Evolutionary conservation across 2,888 invertebrate genomes (phyloP).

Genomic region (Sphecodes monilicornis): DNA sequence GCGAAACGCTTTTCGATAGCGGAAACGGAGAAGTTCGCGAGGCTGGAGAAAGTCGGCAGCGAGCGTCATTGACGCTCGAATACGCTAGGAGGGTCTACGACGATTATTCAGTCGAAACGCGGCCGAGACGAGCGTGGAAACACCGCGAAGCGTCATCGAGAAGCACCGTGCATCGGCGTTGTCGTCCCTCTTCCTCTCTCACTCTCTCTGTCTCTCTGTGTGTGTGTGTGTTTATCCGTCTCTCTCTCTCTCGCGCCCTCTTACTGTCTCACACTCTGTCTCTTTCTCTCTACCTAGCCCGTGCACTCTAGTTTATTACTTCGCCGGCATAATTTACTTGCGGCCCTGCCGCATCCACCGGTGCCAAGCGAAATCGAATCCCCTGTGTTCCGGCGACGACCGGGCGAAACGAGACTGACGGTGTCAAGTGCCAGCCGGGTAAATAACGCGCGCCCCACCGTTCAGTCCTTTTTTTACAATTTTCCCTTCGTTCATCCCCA

Average conservation of each 20-base stretch:
- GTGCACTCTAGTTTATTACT: slow-evolving; percentile 66
- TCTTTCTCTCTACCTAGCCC: not conserved
- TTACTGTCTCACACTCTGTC: not conserved
- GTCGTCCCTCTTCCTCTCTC: not conserved
- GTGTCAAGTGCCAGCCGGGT: slow-evolving; percentile 49
- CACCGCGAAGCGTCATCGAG: not conserved
- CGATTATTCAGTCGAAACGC: slow-evolving; percentile 48
- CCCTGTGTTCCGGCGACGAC: slow-evolving; percentile 29
- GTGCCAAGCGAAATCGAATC: slow-evolving; percentile 32
- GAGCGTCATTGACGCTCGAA: slow-evolving; percentile 9
- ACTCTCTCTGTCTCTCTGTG: not conserved
- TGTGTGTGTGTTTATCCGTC: no score
- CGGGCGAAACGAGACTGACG: slow-evolving; percentile 38
- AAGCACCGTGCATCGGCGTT: slow-evolving; percentile 22
- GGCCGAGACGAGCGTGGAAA: slow-evolving; percentile 11
- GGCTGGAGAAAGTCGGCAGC: not conserved
- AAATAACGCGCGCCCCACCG: slow-evolving; percentile 41
- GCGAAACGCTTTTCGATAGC: not conserved
- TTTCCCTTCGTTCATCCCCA: slow-evolving; percentile 7
- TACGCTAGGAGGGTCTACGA: slow-evolving; percentile 31
- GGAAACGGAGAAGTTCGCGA: not conserved
- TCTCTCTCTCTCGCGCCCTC: not conserved
- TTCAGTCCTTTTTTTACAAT: slow-evolving; percentile 19
- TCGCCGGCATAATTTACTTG: slow-evolving; percentile 51
- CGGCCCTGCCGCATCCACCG: slow-evolving; percentile 8